These are phyloP conservation scores for Falco berigora DNA, from an alignment of 2,797 vertebrate genomes.

Conservation along the genomic window DNA sequence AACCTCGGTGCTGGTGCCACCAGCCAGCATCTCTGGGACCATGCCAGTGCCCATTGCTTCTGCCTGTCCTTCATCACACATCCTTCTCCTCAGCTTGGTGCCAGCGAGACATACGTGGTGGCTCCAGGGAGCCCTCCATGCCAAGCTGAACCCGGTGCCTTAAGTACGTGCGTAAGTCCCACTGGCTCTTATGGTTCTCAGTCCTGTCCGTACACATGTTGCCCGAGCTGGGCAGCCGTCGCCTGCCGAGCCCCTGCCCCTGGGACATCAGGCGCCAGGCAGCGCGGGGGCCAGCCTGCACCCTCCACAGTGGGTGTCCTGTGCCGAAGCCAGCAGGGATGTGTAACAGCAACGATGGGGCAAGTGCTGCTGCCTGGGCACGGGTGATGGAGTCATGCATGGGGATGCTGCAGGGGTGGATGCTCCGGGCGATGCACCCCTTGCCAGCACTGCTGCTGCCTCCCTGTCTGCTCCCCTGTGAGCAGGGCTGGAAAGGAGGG, in stretches of 20 bases:
- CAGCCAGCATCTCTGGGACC: background rate
- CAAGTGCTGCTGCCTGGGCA: background rate
- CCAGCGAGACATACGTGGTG: rapidly evolving
- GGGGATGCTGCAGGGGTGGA: background rate
- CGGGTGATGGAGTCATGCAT: background rate
- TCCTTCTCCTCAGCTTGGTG: background rate
- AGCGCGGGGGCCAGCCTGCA: background rate
- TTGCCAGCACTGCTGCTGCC: background rate
- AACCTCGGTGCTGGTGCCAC: background rate
- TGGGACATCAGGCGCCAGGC: background rate
- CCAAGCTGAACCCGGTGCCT: rapidly evolving
- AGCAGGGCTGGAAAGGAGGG: background rate
- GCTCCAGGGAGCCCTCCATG: background rate
- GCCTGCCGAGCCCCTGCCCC: background rate
- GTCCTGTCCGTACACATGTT: rapidly evolving
- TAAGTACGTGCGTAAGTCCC: background rate
- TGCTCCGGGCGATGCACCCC: background rate
- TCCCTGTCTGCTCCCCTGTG: background rate
- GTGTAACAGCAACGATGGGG: background rate
- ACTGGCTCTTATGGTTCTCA: background rate
- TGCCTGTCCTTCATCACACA: background rate
- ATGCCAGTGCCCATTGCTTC: rapidly evolving
- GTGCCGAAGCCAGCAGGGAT: background rate
- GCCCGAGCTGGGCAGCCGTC: too few relatives aligned
- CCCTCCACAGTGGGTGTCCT: background rate